Evolutionary conservation across 2,888 invertebrate species (phyloP).

Genomic region (Listrodromus nycthemerus): DNA sequence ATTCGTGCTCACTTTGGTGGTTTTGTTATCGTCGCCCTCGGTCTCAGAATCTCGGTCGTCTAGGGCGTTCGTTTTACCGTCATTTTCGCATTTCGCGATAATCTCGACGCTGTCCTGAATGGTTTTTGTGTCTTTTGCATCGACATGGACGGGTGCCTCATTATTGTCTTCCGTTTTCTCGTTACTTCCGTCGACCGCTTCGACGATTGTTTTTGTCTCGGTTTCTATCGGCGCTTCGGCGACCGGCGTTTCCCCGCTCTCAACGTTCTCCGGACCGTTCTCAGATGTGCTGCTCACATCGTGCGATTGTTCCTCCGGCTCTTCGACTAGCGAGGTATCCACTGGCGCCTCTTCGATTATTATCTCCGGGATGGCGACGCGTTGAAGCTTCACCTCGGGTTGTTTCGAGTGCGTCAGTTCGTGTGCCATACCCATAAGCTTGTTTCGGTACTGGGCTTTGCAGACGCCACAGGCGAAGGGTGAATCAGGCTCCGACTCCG

Average conservation of each 20-base stretch:
- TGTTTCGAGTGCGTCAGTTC: slow-evolving; percentile 78
- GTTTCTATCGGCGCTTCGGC: background rate
- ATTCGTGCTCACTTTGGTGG: slow-evolving; percentile 18
- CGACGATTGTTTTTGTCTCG: background rate
- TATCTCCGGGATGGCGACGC: slow-evolving; percentile 62
- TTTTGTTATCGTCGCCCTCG: background rate
- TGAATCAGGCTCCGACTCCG: slow-evolving; percentile 54
- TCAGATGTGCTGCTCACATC: slow-evolving; percentile 52
- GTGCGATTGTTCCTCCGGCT: slow-evolving; percentile 55
- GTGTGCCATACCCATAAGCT: slow-evolving; percentile 74
- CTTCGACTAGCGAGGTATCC: slow-evolving; percentile 25
- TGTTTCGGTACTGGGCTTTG: slow-evolving; percentile 73
- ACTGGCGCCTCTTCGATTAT: slow-evolving; percentile 24
- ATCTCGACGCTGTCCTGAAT: background rate
- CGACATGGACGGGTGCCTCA: background rate
- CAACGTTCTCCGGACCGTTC: background rate
- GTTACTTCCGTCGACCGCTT: background rate
- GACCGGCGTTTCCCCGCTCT: background rate
- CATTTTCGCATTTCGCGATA: background rate
- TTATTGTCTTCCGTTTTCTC: background rate
- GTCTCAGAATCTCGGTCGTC: background rate
- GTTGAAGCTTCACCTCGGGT: slow-evolving; percentile 74
- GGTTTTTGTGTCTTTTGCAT: background rate
- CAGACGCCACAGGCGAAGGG: slow-evolving; percentile 74
- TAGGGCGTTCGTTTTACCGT: background rate